phyloP scores from a whole-genome alignment of 2,113 vertebrate species.

The Arvicanthis niloticus region DNA sequence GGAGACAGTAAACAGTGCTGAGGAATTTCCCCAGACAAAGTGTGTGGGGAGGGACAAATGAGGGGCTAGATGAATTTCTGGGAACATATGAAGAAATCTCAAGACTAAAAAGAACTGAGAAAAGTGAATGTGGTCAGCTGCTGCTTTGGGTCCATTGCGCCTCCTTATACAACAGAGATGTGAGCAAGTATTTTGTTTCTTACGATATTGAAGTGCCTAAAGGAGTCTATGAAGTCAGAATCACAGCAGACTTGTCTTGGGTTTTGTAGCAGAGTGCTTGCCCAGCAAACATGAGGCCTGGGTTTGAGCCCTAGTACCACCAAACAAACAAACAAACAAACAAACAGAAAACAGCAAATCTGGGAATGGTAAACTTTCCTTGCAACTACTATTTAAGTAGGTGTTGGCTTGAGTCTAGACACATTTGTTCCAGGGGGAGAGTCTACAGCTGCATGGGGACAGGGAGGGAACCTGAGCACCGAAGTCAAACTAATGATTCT shows the following conservation, averaged over 20 bases:
- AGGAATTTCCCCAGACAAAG: constrained; percentile 48
- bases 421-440: not conserved
- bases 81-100: constrained; percentile 51
- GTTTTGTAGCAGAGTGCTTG: not conserved
- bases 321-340: not conserved
- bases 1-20: not conserved
- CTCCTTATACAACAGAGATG: constrained; percentile 14
- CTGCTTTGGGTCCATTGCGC: constrained; percentile 11
- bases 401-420: not conserved
- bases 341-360: not conserved
- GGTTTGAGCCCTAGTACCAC: not conserved
- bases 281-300: not conserved
- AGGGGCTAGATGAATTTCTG: constrained; percentile 24
- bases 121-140: not conserved
- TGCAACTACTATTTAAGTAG: not conserved
- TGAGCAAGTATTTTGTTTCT: not conserved
- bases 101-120: constrained; percentile 40
- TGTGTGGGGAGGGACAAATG: not conserved
- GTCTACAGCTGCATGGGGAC: not conserved
- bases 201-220: not conserved
- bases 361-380: not conserved
- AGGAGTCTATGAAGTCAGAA: constrained; percentile 11
- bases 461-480: not conserved
- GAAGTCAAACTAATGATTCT: constrained; percentile 33
- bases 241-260: not conserved